Conservation (phyloP, 2,797 vertebrate species). For the Neosilurus hyrtlii region DNA sequence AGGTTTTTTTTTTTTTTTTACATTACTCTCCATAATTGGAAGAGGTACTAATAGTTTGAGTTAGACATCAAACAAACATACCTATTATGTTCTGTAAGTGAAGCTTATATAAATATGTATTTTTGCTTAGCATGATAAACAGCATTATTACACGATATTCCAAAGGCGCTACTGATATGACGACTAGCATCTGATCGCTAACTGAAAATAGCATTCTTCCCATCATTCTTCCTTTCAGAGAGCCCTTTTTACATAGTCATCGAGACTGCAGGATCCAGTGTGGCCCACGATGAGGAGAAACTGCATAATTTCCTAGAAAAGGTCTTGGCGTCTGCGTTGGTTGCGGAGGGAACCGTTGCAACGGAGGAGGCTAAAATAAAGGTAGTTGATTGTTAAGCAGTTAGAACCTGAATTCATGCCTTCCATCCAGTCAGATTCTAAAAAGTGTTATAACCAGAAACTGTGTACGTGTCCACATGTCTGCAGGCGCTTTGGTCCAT, state of each 20-base stretch:
- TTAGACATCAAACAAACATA: background rate
- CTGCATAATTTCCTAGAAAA: conserved; percentile 82
- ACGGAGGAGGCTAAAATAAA: conserved; percentile 83
- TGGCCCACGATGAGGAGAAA: conserved; percentile 84
- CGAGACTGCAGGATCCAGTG: conserved; percentile 87
- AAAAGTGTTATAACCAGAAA: background rate
- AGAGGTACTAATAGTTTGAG: background rate
- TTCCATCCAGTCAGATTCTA: background rate
- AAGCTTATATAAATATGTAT: background rate
- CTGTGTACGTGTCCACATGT: background rate
- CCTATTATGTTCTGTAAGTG: background rate
- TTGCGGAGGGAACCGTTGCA: conserved; percentile 84
- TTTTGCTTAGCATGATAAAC: background rate
- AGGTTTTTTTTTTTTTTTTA: too few species aligned
- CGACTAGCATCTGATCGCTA: background rate
- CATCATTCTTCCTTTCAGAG: conserved; percentile 65
- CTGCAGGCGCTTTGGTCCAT: conserved; percentile 86
- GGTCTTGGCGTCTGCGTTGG: conserved; percentile 75
- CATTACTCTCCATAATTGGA: too few species aligned
- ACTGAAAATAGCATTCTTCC: background rate
- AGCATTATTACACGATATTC: background rate
- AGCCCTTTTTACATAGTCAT: conserved; percentile 89
- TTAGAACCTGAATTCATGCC: background rate
- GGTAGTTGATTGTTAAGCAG: conserved; percentile 62
- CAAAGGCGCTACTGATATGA: too few species aligned